Evolutionary conservation across 1,140 invertebrate genomes (phyloP), one percentile per base, ranked within the genome.

Genomic region (Drusus annulatus): DNA sequence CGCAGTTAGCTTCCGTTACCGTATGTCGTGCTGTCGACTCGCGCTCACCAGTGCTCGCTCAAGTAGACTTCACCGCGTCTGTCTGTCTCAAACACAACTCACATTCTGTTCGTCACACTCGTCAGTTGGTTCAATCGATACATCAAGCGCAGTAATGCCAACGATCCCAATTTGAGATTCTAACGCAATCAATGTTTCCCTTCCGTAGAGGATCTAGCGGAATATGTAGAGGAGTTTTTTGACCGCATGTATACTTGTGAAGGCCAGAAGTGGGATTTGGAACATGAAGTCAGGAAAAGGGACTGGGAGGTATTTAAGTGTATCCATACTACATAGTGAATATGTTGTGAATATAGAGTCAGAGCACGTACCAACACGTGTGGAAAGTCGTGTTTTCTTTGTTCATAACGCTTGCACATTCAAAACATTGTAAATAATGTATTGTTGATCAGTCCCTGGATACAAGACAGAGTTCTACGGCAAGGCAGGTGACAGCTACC

Each of bases 181-280:
- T 83, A 83, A 83, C 82, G 79, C 62, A 65, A 75, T 79, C 60
- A 81, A 80, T 83, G 79, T 88, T 89, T 84, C 89, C 89, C 89
- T 90, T 90, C 88, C 94, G 90, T 94, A 96, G 94, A 91, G 88
- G 90, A 92, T 90, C 93, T 96, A 91, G 94, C 94, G 93, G 93
- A 93, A 93, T 95, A 98, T 92, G 94, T 95, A 92, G 94, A 97
- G 93, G 94, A 97, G 91, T 96, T 98, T 94, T 95, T 96, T 94
- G 94, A 96, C 90, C 96, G 96, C 92, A 94, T 98, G 92, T 95
- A 94, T 93, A 92, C 95, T 92, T 97, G 98, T 93, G 98, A 99
- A 93, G 95, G 96, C 92, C 97, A 98, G 92, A 98, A 98, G 93
- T 99, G 97, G 95, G 98, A 99, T 95, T 97, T 99, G 95, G 98